Evolutionary conservation across 2,113 vertebrate species (phyloP).

Genomic region (Tetrao urogallus): DNA sequence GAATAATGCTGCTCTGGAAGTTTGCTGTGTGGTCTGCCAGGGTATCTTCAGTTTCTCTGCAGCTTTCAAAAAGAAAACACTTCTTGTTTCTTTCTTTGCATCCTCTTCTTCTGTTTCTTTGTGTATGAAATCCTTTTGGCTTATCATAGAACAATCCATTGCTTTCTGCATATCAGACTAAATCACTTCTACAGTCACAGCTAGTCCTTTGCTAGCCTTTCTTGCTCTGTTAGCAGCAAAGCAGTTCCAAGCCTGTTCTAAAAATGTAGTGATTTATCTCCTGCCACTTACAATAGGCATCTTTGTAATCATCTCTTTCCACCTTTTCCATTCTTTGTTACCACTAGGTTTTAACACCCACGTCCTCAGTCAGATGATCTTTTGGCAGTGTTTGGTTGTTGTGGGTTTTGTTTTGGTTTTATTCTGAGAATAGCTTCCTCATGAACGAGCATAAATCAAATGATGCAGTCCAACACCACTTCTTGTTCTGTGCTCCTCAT

Average conservation of each 20-base stretch:
- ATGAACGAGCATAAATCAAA: neutral
- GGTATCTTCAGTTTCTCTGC: neutral
- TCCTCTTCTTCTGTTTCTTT: neutral
- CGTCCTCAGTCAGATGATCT: neutral
- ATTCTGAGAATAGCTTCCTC: neutral
- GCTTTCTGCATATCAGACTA: neutral
- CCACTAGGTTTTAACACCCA: neutral
- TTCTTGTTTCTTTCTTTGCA: neutral
- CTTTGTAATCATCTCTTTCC: neutral
- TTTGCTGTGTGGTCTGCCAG: constrained; percentile 28
- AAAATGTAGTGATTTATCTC: neutral
- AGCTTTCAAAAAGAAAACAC: neutral
- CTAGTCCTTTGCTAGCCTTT: neutral
- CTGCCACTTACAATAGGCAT: neutral
- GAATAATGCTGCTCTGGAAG: constrained; percentile 1
- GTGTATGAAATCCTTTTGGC: neutral
- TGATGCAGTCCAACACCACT: neutral
- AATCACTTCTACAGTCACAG: neutral
- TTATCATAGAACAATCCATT: neutral
- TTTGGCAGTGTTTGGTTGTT: neutral
- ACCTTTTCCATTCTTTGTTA: neutral
- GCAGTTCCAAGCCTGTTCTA: neutral
- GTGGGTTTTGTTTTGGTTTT: neutral
- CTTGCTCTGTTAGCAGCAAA: neutral
- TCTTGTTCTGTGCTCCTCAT: neutral